These are phyloP conservation scores for Himantopus leucocephalus DNA, from an alignment of 2,113 vertebrate species.

Conservation along the genomic window DNA sequence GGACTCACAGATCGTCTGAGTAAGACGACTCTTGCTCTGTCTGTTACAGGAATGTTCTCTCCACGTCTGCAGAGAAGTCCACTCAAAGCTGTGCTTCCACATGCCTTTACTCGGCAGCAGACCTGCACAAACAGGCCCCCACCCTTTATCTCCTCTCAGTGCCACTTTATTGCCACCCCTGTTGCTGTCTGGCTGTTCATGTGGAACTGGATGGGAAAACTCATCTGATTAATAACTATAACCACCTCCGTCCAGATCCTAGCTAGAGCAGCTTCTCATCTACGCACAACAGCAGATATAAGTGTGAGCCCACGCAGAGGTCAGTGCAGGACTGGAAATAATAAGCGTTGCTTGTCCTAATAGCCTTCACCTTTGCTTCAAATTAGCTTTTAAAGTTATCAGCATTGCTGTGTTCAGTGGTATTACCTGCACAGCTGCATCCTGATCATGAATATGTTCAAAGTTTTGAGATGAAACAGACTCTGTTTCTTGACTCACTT, in stretches of 20 bases:
- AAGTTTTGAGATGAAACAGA: neutral
- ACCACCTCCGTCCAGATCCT: neutral
- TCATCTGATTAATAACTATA: neutral
- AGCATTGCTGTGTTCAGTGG: neutral
- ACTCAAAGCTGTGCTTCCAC: neutral
- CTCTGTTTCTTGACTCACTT: neutral
- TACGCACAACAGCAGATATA: fast-evolving
- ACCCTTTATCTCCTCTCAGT: neutral
- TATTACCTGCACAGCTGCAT: conserved; percentile 44
- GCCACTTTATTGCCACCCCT: neutral
- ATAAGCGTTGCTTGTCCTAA: neutral
- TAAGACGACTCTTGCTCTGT: neutral
- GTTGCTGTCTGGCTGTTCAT: neutral
- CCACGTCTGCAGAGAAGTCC: neutral
- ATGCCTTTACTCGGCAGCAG: neutral
- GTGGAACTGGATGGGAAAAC: neutral
- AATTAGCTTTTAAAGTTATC: neutral
- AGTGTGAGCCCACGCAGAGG: neutral
- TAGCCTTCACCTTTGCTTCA: neutral
- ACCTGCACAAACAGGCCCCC: neutral
- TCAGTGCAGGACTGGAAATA: neutral
- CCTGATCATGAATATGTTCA: neutral
- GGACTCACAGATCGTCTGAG: neutral
- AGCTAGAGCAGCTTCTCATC: neutral
- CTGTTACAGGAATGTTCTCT: neutral